Percentiles rank a stretch among this genome's conserved stretches.
Evolutionary conservation across 2,797 vertebrate species (phyloP).

Genomic region (Numenius phaeopus): DNA sequence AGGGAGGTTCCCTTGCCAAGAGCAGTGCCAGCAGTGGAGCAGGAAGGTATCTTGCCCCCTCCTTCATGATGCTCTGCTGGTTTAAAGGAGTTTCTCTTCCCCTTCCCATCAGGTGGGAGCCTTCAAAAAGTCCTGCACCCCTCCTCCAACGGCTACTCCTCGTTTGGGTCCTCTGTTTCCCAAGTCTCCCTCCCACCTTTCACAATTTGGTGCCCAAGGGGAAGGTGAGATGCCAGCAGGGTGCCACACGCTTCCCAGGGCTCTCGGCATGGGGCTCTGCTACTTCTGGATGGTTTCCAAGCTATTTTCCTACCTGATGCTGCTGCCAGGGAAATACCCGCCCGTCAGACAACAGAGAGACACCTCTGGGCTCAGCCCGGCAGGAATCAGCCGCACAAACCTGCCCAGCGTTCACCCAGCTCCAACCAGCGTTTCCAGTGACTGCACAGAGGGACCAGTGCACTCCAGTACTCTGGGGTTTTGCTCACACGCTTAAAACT

Average conservation of each 20-base stretch:
- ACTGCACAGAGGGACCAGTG: neutral
- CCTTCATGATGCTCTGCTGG: neutral
- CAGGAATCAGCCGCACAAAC: neutral
- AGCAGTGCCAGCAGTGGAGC: neutral
- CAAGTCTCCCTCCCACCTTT: neutral
- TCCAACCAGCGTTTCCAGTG: neutral
- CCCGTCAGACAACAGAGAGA: neutral
- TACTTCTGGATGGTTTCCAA: neutral
- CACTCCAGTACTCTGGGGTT: neutral
- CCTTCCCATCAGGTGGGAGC: neutral
- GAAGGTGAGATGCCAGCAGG: neutral
- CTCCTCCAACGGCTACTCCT: neutral
- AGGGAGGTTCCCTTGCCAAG: neutral
- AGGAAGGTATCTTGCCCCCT: neutral
- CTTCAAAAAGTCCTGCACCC: neutral
- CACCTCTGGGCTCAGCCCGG: neutral
- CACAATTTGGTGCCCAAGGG: neutral
- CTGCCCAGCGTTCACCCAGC: accelerated
- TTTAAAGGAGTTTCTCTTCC: neutral
- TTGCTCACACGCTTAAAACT: neutral
- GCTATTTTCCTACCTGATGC: neutral
- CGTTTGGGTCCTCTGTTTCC: neutral
- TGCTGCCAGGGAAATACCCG: neutral
- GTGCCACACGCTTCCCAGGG: neutral
- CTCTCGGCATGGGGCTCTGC: accelerated